Conservation (phyloP, 2,797 vertebrate species). For the Enteromius radiatus region DNA sequence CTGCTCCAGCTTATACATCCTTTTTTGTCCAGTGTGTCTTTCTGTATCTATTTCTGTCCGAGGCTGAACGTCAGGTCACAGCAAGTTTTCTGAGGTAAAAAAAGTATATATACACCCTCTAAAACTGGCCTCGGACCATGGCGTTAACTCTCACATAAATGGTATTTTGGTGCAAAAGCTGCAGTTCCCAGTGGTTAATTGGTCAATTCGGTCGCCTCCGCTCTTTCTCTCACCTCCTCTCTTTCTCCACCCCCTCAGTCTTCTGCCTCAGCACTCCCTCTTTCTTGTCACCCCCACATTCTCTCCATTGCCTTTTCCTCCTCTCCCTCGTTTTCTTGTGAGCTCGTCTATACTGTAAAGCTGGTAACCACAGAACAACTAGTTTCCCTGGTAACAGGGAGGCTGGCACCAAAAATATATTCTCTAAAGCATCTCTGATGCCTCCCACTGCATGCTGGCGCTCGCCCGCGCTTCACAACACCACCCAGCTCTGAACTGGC, state of each 20-base stretch:
- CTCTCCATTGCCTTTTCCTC: slow-evolving; percentile 40
- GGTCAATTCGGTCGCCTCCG: slow-evolving; percentile 33
- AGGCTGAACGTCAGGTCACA: slow-evolving; percentile 40
- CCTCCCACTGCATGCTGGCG: slow-evolving; percentile 70
- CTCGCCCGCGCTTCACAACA: slow-evolving; percentile 41
- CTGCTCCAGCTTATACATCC: slow-evolving; percentile 29
- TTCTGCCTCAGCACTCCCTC: slow-evolving; percentile 36
- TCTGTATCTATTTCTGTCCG: slow-evolving; percentile 55
- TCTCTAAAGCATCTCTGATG: slow-evolving; percentile 75
- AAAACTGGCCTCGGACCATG: slow-evolving; percentile 7
- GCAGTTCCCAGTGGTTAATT: slow-evolving; percentile 15
- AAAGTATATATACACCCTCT: background rate
- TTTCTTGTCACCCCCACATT: slow-evolving; percentile 46
- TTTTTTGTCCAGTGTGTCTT: slow-evolving; percentile 42
- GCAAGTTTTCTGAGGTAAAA: slow-evolving; percentile 43
- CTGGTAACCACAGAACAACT: slow-evolving; percentile 69
- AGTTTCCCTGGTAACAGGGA: slow-evolving; percentile 81
- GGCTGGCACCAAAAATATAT: slow-evolving; percentile 82
- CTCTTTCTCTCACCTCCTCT: slow-evolving; percentile 49
- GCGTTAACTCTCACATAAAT: slow-evolving; percentile 15
- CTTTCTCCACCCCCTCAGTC: slow-evolving; percentile 47
- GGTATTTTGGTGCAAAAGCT: slow-evolving; percentile 18
- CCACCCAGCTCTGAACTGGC: slow-evolving; percentile 29
- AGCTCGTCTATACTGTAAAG: slow-evolving; percentile 71
- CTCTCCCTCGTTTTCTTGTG: slow-evolving; percentile 55